phyloP scores from a whole-genome alignment of 2,888 invertebrate genomes.

The Endotricha flammealis region DNA sequence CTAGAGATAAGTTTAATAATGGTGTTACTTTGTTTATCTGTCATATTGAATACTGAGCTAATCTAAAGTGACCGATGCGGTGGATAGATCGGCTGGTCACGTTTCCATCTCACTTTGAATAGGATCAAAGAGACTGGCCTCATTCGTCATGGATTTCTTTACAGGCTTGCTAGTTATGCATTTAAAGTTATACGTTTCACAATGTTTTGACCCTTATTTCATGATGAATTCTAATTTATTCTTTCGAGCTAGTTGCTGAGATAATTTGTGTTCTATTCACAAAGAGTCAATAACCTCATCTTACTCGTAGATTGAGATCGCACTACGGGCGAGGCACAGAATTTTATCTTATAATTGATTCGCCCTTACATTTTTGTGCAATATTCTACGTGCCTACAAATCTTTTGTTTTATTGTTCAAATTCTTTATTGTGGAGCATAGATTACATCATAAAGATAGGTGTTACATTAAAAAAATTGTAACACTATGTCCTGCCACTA shows the following conservation, averaged over 20 bases:
- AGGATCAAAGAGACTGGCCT: slow-evolving; percentile 28
- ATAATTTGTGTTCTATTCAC: slow-evolving; percentile 8
- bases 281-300: slow-evolving; percentile 25
- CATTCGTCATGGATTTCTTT: slow-evolving; percentile 26
- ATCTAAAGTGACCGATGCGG: slow-evolving; percentile 21
- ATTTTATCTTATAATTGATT: too few species aligned
- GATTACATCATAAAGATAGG: too few species aligned
- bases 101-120: slow-evolving; percentile 34
- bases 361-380: too few species aligned
- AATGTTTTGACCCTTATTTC: slow-evolving; percentile 28
- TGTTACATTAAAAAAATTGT: too few species aligned
- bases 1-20: slow-evolving; percentile 4
- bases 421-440: too few species aligned
- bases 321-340: too few species aligned
- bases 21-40: slow-evolving; percentile 4
- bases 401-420: too few species aligned
- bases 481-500: too few species aligned
- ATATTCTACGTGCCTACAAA: too few species aligned
- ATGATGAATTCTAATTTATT: slow-evolving; percentile 21
- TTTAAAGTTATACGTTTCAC: slow-evolving; percentile 17
- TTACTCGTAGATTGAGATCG: too few species aligned
- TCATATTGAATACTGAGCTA: slow-evolving; percentile 7
- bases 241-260: slow-evolving; percentile 14
- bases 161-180: slow-evolving; percentile 20
- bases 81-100: slow-evolving; percentile 33